Evolutionary conservation across 2,113 vertebrate genomes (phyloP).

Genomic region (Rana temporaria): DNA sequence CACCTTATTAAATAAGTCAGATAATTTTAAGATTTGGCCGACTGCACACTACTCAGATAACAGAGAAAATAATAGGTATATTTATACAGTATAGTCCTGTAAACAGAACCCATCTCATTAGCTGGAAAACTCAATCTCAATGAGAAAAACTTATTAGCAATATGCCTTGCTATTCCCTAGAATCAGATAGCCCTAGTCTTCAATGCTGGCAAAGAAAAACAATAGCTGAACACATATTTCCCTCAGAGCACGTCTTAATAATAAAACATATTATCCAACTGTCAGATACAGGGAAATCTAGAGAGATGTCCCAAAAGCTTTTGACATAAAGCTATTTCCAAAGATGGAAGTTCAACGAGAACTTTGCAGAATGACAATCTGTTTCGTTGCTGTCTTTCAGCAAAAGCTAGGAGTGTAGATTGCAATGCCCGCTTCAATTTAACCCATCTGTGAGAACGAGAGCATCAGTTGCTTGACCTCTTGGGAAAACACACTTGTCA

Average conservation of each 20-base stretch:
- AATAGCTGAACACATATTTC: conserved; percentile 72
- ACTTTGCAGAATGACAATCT: conserved; percentile 62
- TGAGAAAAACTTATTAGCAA: neutral
- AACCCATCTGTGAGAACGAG: conserved; percentile 58
- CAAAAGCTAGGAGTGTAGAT: conserved; percentile 61
- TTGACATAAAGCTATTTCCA: conserved; percentile 55
- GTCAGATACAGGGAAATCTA: conserved; percentile 71
- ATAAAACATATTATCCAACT: conserved; percentile 80
- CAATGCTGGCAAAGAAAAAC: conserved; percentile 64
- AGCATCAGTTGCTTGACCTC: conserved; percentile 59
- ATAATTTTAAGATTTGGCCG: too few species aligned
- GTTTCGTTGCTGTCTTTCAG: conserved; percentile 60
- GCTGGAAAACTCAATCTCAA: neutral
- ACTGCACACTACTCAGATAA: too few species aligned
- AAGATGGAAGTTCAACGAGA: conserved; percentile 51
- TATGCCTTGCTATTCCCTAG: conserved; percentile 62
- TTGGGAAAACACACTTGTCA: conserved; percentile 61
- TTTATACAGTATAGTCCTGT: too few species aligned
- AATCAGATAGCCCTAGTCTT: conserved; percentile 65
- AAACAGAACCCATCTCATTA: neutral
- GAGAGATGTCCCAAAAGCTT: conserved; percentile 63
- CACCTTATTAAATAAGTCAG: too few species aligned
- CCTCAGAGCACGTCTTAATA: conserved; percentile 70
- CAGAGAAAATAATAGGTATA: too few species aligned
- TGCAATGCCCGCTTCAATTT: conserved; percentile 62